These are phyloP conservation scores for Agonopterix alstromeriana DNA, from an alignment of 2,888 invertebrate species.

Conservation along the genomic window DNA sequence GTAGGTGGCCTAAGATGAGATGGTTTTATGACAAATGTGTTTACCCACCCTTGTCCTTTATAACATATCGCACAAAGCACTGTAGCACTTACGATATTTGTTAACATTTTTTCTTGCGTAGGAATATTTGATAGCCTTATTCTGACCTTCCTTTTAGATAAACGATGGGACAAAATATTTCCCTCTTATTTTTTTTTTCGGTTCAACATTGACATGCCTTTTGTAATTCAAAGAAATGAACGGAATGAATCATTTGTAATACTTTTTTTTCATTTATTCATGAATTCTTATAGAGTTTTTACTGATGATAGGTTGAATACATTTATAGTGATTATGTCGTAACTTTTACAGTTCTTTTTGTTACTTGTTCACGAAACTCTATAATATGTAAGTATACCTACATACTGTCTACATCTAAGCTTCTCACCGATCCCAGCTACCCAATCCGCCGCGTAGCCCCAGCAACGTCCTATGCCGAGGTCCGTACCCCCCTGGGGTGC, in stretches of 20 bases:
- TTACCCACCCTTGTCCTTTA: constrained; percentile 24
- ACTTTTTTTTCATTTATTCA: too few relatives aligned
- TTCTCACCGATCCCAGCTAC: too few relatives aligned
- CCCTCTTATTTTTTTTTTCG: constrained; percentile 5
- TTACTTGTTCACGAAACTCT: too few relatives aligned
- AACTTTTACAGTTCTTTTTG: too few relatives aligned
- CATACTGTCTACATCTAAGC: too few relatives aligned
- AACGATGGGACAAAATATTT: constrained; percentile 9
- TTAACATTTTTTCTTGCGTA: constrained; percentile 4
- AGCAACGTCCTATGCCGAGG: too few relatives aligned
- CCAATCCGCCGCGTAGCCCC: too few relatives aligned
- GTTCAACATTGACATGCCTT: constrained; percentile 5
- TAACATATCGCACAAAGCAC: constrained; percentile 2
- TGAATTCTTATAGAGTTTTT: too few relatives aligned
- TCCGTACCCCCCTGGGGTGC: too few relatives aligned
- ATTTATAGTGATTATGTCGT: too few relatives aligned
- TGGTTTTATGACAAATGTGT: constrained; percentile 41
- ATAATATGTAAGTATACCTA: too few relatives aligned
- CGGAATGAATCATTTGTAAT: constrained; percentile 8
- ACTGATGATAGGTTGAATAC: too few relatives aligned
- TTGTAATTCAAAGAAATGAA: constrained; percentile 7
- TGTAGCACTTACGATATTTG: constrained; percentile 7
- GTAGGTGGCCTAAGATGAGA: constrained; percentile 8
- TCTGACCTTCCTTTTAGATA: constrained; percentile 7
- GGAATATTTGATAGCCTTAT: constrained; percentile 8